A percentile compares a stretch with the other conserved stretches of the same genome.
phyloP scores from a whole-genome alignment of 2,113 vertebrate species.

The Ptilorrhoa leucosticta region DNA sequence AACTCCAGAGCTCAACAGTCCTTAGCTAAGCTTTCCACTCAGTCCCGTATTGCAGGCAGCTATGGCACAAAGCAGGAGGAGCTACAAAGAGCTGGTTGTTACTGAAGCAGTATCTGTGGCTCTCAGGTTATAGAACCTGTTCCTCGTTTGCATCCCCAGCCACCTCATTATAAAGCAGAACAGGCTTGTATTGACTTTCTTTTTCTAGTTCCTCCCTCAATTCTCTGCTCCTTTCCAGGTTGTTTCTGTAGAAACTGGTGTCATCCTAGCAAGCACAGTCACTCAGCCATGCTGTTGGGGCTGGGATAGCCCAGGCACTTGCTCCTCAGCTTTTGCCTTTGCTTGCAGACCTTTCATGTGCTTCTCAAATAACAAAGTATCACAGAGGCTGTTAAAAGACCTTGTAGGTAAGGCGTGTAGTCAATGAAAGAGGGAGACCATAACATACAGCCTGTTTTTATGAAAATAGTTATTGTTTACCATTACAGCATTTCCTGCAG shows the following conservation, averaged over 20 bases:
- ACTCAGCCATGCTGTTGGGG: neutral
- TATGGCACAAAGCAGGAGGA: neutral
- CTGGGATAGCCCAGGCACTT: neutral
- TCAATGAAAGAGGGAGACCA: neutral
- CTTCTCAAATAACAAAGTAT: neutral
- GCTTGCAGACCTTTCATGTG: neutral
- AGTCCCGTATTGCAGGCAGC: neutral
- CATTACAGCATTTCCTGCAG: neutral
- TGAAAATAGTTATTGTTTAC: neutral
- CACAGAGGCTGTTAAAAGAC: neutral
- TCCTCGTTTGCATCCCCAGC: neutral
- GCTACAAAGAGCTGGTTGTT: neutral
- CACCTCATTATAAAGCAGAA: neutral
- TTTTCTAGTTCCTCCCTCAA: rapidly evolving
- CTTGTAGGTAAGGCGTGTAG: neutral
- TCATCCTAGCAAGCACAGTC: neutral
- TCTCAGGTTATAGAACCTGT: neutral
- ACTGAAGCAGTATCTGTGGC: neutral
- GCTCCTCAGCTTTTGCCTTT: neutral
- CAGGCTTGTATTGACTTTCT: neutral
- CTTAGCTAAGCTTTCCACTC: neutral
- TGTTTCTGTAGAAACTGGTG: neutral
- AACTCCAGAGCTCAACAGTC: neutral
- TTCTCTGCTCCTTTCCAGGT: neutral
- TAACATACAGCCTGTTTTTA: neutral